phyloP scores from a whole-genome alignment of 2,888 invertebrate genomes.

The Cephus pygmeus region DNA sequence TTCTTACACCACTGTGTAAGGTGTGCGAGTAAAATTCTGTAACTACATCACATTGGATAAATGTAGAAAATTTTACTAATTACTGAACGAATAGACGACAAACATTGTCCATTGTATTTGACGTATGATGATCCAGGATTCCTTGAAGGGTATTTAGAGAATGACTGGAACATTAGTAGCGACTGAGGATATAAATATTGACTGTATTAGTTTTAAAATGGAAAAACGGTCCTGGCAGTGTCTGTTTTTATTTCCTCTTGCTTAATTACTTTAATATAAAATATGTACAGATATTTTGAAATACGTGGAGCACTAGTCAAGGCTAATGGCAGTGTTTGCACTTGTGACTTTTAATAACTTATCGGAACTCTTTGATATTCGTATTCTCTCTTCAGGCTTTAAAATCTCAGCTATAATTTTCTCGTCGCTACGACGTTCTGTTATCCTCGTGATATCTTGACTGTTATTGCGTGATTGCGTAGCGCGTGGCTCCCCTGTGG shows the following conservation, averaged over 20 bases:
- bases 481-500: conserved; percentile 32
- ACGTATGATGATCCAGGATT: not conserved
- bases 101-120: not conserved
- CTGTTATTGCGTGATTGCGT: conserved; percentile 35
- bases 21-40: too few species aligned
- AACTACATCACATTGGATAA: too few species aligned
- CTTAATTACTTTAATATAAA: conserved; percentile 55
- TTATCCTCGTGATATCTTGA: conserved; percentile 26
- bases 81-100: not conserved
- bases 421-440: conserved; percentile 56
- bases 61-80: too few species aligned
- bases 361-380: conserved; percentile 49
- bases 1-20: too few species aligned
- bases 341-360: conserved; percentile 58
- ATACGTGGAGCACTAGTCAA: conserved; percentile 55
- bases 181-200: not conserved
- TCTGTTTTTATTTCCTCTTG: conserved; percentile 42
- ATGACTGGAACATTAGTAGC: not conserved
- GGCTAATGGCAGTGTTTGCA: conserved; percentile 63
- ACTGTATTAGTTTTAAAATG: not conserved
- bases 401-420: conserved; percentile 63
- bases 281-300: conserved; percentile 59
- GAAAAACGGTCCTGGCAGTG: conserved; percentile 18
- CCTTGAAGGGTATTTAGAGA: not conserved
- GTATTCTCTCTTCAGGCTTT: conserved; percentile 59